Evolutionary conservation across 1,140 invertebrate species (phyloP).

Genomic region (Oncopeltus fasciatus): DNA sequence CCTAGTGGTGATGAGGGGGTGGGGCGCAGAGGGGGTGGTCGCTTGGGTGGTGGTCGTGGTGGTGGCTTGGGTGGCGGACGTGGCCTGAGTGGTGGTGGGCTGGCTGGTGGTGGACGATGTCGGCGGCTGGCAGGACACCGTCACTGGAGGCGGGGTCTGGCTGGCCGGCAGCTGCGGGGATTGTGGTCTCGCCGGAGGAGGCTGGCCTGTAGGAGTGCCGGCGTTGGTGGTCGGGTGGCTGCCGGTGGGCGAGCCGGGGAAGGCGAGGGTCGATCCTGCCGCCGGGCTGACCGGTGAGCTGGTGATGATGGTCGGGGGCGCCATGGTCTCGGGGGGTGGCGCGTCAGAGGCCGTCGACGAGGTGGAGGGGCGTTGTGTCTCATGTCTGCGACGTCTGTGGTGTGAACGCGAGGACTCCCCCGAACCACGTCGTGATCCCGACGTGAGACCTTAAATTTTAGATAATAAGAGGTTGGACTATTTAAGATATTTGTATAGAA

Average conservation of each 20-base stretch:
- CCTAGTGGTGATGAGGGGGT: slow-evolving; percentile 45
- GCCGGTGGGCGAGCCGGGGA: slow-evolving; percentile 59
- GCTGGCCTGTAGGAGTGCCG: slow-evolving; percentile 24
- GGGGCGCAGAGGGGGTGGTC: slow-evolving; percentile 26
- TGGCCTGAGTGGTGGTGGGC: slow-evolving; percentile 17
- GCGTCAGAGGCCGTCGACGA: slow-evolving; percentile 60
- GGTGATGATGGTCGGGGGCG: slow-evolving; percentile 64
- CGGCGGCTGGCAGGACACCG: slow-evolving; percentile 29
- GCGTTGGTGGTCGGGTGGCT: no score
- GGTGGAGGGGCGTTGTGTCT: slow-evolving; percentile 58
- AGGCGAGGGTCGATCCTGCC: slow-evolving; percentile 49
- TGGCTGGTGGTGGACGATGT: slow-evolving; percentile 27
- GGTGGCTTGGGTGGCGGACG: slow-evolving; percentile 38
- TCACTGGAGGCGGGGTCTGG: slow-evolving; percentile 14
- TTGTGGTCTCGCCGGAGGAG: slow-evolving; percentile 31
- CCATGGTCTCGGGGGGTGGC: slow-evolving; percentile 37
- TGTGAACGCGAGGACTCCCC: slow-evolving; percentile 42
- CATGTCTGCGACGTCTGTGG: slow-evolving; percentile 41
- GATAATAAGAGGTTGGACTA: no score
- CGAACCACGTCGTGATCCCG: slow-evolving; percentile 38
- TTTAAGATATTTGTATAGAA: no score
- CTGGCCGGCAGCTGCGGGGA: slow-evolving; percentile 26
- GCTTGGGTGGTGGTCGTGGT: slow-evolving; percentile 26
- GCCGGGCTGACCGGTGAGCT: slow-evolving; percentile 63
- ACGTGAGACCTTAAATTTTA: no score